Evolutionary conservation across 2,797 vertebrate genomes (phyloP).

Genomic region (Pangasius djambal): DNA sequence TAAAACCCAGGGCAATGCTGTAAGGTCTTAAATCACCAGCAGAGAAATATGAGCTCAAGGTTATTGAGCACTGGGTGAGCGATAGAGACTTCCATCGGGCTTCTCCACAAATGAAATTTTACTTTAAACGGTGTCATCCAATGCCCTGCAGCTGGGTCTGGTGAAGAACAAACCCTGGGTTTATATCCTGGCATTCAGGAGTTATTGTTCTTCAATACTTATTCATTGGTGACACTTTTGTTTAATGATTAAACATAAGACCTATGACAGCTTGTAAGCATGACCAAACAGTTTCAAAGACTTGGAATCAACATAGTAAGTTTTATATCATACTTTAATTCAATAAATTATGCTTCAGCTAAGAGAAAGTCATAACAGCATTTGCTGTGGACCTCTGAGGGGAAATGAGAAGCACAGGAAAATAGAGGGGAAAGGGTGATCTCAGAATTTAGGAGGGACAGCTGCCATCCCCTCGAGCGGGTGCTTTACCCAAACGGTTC

Average conservation of each 20-base stretch:
- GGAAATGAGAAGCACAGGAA: constrained; percentile 51
- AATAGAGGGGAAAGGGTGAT: constrained; percentile 48
- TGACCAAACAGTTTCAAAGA: background rate
- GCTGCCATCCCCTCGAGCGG: constrained; percentile 77
- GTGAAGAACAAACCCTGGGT: constrained; percentile 41
- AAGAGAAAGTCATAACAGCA: background rate
- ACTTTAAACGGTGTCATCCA: constrained; percentile 65
- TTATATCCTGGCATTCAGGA: constrained; percentile 58
- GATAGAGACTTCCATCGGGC: constrained; percentile 72
- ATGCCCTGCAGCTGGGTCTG: constrained; percentile 48
- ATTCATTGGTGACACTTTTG: constrained; percentile 36
- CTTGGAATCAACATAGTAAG: background rate
- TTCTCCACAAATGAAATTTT: constrained; percentile 76
- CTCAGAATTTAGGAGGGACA: constrained; percentile 76
- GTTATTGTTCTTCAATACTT: constrained; percentile 53
- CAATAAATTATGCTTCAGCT: background rate
- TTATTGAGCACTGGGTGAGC: constrained; percentile 75
- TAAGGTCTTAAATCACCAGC: constrained; percentile 78
- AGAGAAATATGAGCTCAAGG: constrained; percentile 80
- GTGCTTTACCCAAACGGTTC: constrained; percentile 76
- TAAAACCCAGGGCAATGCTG: constrained; percentile 72
- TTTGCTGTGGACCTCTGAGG: constrained; percentile 14
- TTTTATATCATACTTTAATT: constrained; percentile 7
- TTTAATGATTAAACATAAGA: constrained; percentile 31
- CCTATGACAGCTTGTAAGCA: background rate